These are phyloP conservation scores for Mola mola DNA, from an alignment of 2,113 vertebrate genomes.

Conservation along the genomic window DNA sequence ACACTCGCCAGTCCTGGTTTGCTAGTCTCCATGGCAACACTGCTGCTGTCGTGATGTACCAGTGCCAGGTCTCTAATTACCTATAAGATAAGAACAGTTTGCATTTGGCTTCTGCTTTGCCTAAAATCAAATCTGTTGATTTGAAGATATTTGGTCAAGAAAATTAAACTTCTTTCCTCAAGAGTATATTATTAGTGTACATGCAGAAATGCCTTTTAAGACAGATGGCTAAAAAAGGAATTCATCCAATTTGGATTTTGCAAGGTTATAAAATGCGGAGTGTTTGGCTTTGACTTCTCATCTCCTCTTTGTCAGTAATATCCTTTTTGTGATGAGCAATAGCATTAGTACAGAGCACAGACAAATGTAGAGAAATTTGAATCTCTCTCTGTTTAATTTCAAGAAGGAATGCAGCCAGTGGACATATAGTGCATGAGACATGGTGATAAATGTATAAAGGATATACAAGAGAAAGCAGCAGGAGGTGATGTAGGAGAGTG, in stretches of 20 bases:
- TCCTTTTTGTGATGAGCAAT: too few relatives aligned
- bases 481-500: slow-evolving; percentile 10
- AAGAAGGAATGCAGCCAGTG: slow-evolving; percentile 6
- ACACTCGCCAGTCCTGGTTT: slow-evolving; percentile 76
- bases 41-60: slow-evolving; percentile 76
- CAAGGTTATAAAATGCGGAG: slow-evolving; percentile 9
- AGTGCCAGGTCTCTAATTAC: slow-evolving; percentile 78
- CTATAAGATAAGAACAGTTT: slow-evolving; percentile 79
- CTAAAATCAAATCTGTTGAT: slow-evolving; percentile 33
- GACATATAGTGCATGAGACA: background rate
- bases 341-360: slow-evolving; percentile 1
- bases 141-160: slow-evolving; percentile 12
- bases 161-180: slow-evolving; percentile 3
- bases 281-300: background rate
- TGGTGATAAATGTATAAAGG: too few relatives aligned
- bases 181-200: too few relatives aligned
- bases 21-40: slow-evolving; percentile 85
- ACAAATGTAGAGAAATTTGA: background rate
- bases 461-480: slow-evolving; percentile 14
- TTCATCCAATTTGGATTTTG: slow-evolving; percentile 17
- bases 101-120: slow-evolving; percentile 58
- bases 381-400: slow-evolving; percentile 1
- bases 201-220: too few relatives aligned
- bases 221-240: slow-evolving; percentile 28
- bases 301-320: too few relatives aligned